These are phyloP conservation scores for Hoplodrina blanda DNA, from an alignment of 2,888 invertebrate genomes.

Conservation along the genomic window DNA sequence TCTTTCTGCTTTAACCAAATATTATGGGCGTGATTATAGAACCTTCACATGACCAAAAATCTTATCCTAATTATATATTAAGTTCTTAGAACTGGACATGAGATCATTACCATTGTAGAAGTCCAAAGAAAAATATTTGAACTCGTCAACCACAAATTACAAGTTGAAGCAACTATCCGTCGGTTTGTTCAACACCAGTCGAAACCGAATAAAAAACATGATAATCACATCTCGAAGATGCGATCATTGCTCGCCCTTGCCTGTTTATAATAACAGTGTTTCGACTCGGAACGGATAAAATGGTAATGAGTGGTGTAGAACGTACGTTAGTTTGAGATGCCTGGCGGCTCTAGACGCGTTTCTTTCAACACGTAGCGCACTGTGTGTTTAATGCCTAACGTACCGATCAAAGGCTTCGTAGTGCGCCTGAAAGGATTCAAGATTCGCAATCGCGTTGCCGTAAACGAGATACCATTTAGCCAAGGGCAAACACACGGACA, in stretches of 20 bases:
- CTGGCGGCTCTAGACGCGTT: constrained; percentile 80
- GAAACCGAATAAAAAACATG: constrained; percentile 78
- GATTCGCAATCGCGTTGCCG: constrained; percentile 85
- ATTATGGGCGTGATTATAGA: constrained; percentile 1
- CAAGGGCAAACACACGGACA: constrained; percentile 79
- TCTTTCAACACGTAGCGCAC: constrained; percentile 89
- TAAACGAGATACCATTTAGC: constrained; percentile 87
- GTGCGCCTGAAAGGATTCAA: constrained; percentile 81
- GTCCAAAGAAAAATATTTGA: constrained; percentile 56
- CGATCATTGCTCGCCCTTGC: constrained; percentile 86
- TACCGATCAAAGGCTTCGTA: constrained; percentile 82
- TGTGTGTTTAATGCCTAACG: constrained; percentile 87
- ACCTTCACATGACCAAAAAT: constrained; percentile 19
- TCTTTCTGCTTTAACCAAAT: background rate
- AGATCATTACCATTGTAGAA: constrained; percentile 30
- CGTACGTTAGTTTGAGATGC: constrained; percentile 83
- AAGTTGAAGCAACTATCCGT: constrained; percentile 50
- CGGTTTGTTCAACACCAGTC: constrained; percentile 71
- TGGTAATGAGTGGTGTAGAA: constrained; percentile 85
- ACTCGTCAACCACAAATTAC: constrained; percentile 59
- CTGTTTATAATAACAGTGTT: constrained; percentile 87
- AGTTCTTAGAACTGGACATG: constrained; percentile 25
- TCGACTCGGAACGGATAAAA: constrained; percentile 81
- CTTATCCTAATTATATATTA: constrained; percentile 39
- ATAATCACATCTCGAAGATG: constrained; percentile 82